phyloP scores from a whole-genome alignment of 2,113 vertebrate genomes.

The Channa argus region DNA sequence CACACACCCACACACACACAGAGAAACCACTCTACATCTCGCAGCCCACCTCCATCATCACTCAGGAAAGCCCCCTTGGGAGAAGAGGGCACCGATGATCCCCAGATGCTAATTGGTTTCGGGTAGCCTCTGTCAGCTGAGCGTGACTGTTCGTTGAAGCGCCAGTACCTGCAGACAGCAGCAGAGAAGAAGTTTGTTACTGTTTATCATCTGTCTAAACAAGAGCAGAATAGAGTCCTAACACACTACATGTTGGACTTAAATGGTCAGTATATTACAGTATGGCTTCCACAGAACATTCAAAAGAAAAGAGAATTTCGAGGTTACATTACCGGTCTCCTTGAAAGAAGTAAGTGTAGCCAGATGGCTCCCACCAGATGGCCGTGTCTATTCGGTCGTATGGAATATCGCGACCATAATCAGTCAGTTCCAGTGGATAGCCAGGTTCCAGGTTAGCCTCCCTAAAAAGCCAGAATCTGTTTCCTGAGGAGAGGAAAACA shows the following conservation, averaged over 20 bases:
- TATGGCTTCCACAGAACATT: not conserved
- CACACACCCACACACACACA: slow-evolving; percentile 3
- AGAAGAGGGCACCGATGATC: slow-evolving; percentile 89
- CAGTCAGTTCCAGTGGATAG: slow-evolving; percentile 90
- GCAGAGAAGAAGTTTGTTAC: not conserved
- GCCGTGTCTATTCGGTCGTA: slow-evolving; percentile 91
- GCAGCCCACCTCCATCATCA: slow-evolving; percentile 89
- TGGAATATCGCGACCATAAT: slow-evolving; percentile 91
- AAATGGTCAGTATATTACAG: not conserved
- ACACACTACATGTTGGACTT: not conserved
- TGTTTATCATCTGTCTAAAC: slow-evolving; percentile 33
- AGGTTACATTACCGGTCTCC: slow-evolving; percentile 88
- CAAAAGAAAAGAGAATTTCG: not conserved
- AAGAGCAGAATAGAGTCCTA: slow-evolving; percentile 1
- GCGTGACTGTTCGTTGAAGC: slow-evolving; percentile 92
- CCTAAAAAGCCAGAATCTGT: slow-evolving; percentile 93
- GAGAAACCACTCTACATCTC: slow-evolving; percentile 7
- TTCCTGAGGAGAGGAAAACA: slow-evolving; percentile 76
- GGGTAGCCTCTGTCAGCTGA: slow-evolving; percentile 91
- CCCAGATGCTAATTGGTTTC: slow-evolving; percentile 93
- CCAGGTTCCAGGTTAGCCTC: slow-evolving; percentile 94
- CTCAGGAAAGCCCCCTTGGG: slow-evolving; percentile 96
- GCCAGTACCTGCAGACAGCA: slow-evolving; percentile 91
- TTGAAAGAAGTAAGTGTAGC: slow-evolving; percentile 95
- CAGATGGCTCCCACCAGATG: slow-evolving; percentile 97